phyloP scores from a whole-genome alignment of 2,113 vertebrate species.

The Onychostoma macrolepis region DNA sequence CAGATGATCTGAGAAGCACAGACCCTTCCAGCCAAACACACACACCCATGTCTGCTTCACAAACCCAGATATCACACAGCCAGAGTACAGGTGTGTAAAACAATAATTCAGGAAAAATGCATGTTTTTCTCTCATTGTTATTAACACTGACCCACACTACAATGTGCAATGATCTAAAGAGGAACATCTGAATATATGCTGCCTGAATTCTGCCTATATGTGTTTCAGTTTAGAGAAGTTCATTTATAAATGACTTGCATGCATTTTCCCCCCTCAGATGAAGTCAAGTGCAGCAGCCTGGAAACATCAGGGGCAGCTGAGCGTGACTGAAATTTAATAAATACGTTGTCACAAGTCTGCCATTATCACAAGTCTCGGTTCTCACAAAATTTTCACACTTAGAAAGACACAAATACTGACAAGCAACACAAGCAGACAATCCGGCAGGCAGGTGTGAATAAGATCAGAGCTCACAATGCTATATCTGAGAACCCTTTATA shows the following conservation, averaged over 20 bases:
- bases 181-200: not conserved
- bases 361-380: constrained; percentile 32
- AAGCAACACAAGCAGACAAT: not conserved
- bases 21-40: constrained; percentile 64
- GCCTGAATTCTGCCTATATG: not conserved
- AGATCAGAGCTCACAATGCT: constrained; percentile 6
- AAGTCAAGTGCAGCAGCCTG: constrained; percentile 37
- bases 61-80: constrained; percentile 27
- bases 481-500: not conserved
- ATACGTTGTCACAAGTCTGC: constrained; percentile 12
- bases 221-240: constrained; percentile 4
- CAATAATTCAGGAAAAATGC: not conserved
- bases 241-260: constrained; percentile 19
- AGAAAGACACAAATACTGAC: constrained; percentile 17
- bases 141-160: not conserved
- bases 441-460: constrained; percentile 8
- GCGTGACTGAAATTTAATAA: constrained; percentile 13
- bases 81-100: constrained; percentile 38
- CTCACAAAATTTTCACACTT: not conserved
- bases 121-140: not conserved
- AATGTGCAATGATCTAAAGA: not conserved
- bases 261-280: constrained; percentile 9
- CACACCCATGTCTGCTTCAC: not conserved
- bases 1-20: constrained; percentile 78
- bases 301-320: constrained; percentile 29